Evolutionary conservation across 2,888 invertebrate species (phyloP).

Genomic region (Cheilosia impressa): DNA sequence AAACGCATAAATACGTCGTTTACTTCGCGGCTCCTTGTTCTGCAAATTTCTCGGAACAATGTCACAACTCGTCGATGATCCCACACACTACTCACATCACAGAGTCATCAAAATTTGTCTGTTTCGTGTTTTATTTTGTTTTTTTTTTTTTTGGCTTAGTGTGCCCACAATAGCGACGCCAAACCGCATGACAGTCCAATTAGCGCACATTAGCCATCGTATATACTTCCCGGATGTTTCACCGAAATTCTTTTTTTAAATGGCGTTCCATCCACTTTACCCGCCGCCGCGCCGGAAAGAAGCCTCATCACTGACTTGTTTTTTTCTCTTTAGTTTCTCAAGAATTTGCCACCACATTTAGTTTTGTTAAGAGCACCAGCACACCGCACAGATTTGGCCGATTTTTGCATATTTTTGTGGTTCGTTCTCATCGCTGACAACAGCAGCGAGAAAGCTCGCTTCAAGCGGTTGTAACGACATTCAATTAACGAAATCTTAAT

Average conservation of each 20-base stretch:
- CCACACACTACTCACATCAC: constrained; percentile 41
- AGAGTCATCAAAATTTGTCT: constrained; percentile 55
- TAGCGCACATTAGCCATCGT: constrained; percentile 67
- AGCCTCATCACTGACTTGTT: constrained; percentile 43
- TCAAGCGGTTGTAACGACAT: constrained; percentile 24
- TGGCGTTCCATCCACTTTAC: constrained; percentile 43
- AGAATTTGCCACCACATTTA: constrained; percentile 69
- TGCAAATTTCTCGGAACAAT: constrained; percentile 66
- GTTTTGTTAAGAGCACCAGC: constrained; percentile 44
- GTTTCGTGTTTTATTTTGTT: constrained; percentile 5
- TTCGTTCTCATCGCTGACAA: constrained; percentile 9
- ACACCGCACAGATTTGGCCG: constrained; percentile 28
- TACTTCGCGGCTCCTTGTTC: constrained; percentile 46
- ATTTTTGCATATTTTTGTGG: constrained; percentile 10
- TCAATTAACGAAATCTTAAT: constrained; percentile 61
- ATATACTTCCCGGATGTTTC: constrained; percentile 73
- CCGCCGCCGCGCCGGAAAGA: constrained; percentile 3
- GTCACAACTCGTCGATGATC: constrained; percentile 54
- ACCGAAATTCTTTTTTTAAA: constrained; percentile 39
- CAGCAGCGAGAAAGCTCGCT: not conserved
- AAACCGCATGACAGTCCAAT: constrained; percentile 75
- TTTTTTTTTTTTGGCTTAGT: constrained; percentile 18
- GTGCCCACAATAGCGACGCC: constrained; percentile 57
- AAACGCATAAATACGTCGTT: constrained; percentile 42
- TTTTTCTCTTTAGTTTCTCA: constrained; percentile 28